Percentiles rank a stretch among this genome's conserved stretches.
Conservation (phyloP, 1,140 invertebrate species). For the Bombus difficillimus region DNA sequence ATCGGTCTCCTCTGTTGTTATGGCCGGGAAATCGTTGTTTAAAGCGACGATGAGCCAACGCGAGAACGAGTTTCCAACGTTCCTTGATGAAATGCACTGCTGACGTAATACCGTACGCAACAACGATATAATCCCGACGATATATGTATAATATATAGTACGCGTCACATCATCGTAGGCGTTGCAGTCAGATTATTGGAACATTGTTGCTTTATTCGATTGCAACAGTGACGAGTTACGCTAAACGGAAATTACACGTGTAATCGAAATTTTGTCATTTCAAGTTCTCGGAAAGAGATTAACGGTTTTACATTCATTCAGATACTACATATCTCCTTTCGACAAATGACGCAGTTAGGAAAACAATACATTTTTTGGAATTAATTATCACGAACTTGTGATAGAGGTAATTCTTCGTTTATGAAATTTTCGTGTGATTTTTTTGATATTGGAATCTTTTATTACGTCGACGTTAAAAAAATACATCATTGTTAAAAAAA, state of each 20-base stretch:
- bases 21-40: neutral
- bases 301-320: neutral
- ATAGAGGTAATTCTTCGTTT: neutral
- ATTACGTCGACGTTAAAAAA: neutral
- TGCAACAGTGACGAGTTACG: no score
- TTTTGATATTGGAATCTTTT: neutral
- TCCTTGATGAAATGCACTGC: neutral
- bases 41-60: neutral
- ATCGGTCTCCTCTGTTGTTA: neutral
- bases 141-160: neutral
- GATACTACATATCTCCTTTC: neutral
- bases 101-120: constrained; percentile 21
- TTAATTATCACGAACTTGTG: neutral
- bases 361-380: neutral
- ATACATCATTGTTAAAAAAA: neutral
- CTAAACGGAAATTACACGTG: neutral
- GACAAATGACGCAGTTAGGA: neutral
- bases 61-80: neutral
- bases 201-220: neutral
- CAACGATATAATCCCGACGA: constrained; percentile 17
- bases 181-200: neutral
- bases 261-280: neutral
- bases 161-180: neutral
- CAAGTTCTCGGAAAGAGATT: neutral
- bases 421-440: neutral